Percentiles rank a stretch among this genome's conserved stretches.
Evolutionary conservation across 2,888 invertebrate genomes (phyloP).

Genomic region (Nysson spinosus): DNA sequence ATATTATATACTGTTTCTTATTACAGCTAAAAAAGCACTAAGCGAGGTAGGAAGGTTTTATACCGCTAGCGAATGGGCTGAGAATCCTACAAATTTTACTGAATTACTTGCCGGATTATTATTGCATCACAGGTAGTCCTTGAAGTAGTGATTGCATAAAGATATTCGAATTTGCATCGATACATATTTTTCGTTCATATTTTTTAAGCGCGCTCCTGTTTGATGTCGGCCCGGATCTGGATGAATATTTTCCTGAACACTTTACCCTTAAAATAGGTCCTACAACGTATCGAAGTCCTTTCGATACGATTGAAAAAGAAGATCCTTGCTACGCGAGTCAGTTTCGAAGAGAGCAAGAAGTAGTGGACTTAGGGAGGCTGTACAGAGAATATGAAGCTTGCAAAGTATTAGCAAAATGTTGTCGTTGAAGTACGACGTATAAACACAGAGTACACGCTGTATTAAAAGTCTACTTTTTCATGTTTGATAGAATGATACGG

Average conservation of each 20-base stretch:
- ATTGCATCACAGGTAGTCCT: conserved; percentile 54
- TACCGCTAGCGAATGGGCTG: conserved; percentile 21
- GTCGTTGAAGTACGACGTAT: no score
- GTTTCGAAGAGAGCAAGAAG: conserved; percentile 11
- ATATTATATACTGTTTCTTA: conserved; percentile 13
- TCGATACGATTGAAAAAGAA: conserved; percentile 27
- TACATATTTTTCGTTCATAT: conserved; percentile 1
- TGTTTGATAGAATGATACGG: conserved; percentile 46
- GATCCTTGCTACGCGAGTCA: conserved; percentile 33
- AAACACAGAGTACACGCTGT: no score
- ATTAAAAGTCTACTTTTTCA: no score
- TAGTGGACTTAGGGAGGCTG: conserved; percentile 51
- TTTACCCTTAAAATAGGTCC: conserved; percentile 63
- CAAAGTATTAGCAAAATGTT: conserved; percentile 58
- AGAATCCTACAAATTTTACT: conserved; percentile 45
- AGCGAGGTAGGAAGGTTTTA: conserved; percentile 55
- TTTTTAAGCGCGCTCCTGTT: conserved; percentile 63
- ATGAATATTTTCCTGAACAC: conserved; percentile 42
- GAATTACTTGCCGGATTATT: conserved; percentile 54
- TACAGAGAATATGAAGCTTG: conserved; percentile 59
- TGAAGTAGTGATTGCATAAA: conserved; percentile 7
- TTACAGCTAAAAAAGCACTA: conserved; percentile 51
- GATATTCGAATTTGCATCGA: conserved; percentile 2
- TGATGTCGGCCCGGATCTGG: conserved; percentile 63
- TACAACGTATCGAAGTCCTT: conserved; percentile 39